Evolutionary conservation across 2,888 invertebrate genomes (phyloP), one percentile per base, ranked within the genome.

Genomic region (Agrotis puta): DNA sequence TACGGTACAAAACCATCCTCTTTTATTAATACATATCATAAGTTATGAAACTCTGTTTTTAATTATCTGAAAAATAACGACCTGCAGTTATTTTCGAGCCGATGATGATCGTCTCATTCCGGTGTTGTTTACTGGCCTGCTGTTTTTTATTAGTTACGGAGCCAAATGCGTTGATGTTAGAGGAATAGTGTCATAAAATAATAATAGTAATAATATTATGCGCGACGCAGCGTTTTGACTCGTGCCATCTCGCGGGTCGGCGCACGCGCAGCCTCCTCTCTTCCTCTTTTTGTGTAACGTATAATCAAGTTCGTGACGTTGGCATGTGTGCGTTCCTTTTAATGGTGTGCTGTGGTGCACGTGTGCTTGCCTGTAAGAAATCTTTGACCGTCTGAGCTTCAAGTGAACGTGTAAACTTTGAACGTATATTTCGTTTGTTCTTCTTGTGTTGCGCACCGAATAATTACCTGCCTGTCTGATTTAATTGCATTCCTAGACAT

Each of bases 191-290:
- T 83, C 79, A 73, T 84, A 80, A 81, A 79, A 83, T 84, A 85
- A 83, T 85, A 83, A 85, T 87, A 87, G 74, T 85, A 82, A 77
- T 85, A 72, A 77, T 85, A 72, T 74, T 77, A 81, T 84, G 85
- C 82, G 83, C 79, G 84, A 62, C 77, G 81, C 77, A 72, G 82
- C 75, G 73, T 91, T 89, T 91, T 94, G 94, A 92, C 95, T 95
- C 95, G 95, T 95, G 95, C 95, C 94, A 90, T 90, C 91, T 88
- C 90, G 91, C 90, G 91, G 94, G 94, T 94, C 94, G 93, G 91
- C 90, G 94, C 95, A 93, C 95, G 95, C 94, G 94, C 94, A 94
- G 95, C 94, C 94, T 94, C 94, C 93, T 90, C 89, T 92, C 87
- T 94, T 94, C 93, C 91, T 95, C 93, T 93, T 95, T 95, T 95